phyloP scores from a whole-genome alignment of 2,888 invertebrate species.

The Drepanosiphum platanoidis region DNA sequence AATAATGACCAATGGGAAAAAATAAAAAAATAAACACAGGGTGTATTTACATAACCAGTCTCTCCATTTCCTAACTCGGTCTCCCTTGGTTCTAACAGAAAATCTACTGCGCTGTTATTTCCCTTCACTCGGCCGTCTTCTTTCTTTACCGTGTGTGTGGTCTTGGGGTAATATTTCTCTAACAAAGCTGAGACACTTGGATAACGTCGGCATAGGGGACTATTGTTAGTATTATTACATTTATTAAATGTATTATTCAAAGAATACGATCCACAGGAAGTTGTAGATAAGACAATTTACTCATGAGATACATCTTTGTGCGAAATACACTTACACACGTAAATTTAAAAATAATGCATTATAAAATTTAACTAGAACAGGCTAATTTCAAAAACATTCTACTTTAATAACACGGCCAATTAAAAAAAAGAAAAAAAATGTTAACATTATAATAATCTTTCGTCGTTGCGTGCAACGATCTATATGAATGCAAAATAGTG shows the following conservation, averaged over 20 bases:
- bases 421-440: neutral
- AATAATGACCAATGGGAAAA: conserved; percentile 32
- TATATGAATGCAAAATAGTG: neutral
- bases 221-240: neutral
- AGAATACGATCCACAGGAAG: conserved; percentile 20
- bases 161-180: conserved; percentile 54
- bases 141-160: conserved; percentile 43
- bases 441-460: neutral
- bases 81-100: conserved; percentile 26
- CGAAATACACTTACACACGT: neutral
- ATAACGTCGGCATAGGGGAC: conserved; percentile 21
- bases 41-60: conserved; percentile 62
- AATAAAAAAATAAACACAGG: conserved; percentile 53
- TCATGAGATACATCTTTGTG: neutral
- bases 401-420: neutral
- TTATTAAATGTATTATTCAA: conserved; percentile 22
- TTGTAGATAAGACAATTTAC: conserved; percentile 15
- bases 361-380: neutral
- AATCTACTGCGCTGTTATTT: conserved; percentile 15
- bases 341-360: neutral
- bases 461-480: no score
- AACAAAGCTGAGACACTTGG: neutral
- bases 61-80: conserved; percentile 13
- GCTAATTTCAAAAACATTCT: neutral
- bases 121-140: conserved; percentile 13